Base-by-base conservation (phyloP, 1,140 invertebrate species). In the Drosophila subobscura region DNA sequence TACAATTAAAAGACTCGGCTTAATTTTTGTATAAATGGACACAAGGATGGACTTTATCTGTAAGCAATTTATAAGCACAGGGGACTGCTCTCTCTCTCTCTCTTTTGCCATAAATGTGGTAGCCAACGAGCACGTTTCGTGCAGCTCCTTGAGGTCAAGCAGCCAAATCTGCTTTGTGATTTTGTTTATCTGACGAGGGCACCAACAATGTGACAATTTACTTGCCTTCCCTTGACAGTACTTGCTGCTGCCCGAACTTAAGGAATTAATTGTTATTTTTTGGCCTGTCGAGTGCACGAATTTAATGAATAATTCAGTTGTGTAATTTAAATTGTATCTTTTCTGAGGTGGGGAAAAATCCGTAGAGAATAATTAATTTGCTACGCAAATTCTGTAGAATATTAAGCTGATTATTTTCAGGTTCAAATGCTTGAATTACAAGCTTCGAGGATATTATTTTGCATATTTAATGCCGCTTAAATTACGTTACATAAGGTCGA, bases 131-230 rank as follows among this genome's bases (percentile, higher is more conserved):
- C 71, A 64, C 58, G 70, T n/a, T 73, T 47, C 5, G 25, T 14
- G 52, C n/a, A n/a, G 59, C 45, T 73, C 27, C 41, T 71, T 70
- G 65, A 71, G 65, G 67, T 59, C 66, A 71, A 46, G 66, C 29
- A 46, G 53, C 66, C 40, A 58, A 71, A 70, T 70, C 44, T 68
- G 60, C 71, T 74, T 65, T 65, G 46, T 65, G 71, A 41, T 74
- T 57, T 65, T 64, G 52, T 64, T 54, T 67, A 44, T 53, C 68
- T 45, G 47, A 44, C 46, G 41, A 7, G 46, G 37, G 57, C 46
- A 47, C 56, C 52, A 73, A 64, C 70, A 73, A 51, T 47, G 70
- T 73, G 58, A 73, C 50, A 73, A 73, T 73, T 73, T 64, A 20
- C 16, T 20, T 20, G 16, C 16, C 16, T 20, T 20, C 16, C 16